Evolutionary conservation across 2,113 vertebrate species (phyloP).

Genomic region (Eubucco bourcierii): DNA sequence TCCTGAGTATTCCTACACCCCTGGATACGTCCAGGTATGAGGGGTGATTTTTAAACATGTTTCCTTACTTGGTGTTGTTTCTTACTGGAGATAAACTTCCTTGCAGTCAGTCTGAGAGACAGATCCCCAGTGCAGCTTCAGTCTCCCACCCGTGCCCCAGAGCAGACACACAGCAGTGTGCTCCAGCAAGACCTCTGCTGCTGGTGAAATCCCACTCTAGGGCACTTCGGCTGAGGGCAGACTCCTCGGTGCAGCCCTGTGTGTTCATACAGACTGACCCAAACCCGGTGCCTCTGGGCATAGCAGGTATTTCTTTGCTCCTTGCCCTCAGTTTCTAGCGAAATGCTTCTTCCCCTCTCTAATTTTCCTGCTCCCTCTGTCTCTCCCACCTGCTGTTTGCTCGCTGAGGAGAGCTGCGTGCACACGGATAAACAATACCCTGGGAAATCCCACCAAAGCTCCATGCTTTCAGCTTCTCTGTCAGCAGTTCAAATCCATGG

Average conservation of each 20-base stretch:
- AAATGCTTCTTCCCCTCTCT: not conserved
- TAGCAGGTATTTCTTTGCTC: not conserved
- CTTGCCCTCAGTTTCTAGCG: not conserved
- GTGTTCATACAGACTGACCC: not conserved
- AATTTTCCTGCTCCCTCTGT: not conserved
- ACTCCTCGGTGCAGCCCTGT: not conserved
- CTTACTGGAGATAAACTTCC: not conserved
- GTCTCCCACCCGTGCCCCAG: not conserved
- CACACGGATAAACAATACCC: not conserved
- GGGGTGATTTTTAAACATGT: not conserved
- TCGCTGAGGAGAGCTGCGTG: not conserved
- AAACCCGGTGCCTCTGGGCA: not conserved
- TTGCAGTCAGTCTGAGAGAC: not conserved
- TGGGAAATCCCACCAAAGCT: slow-evolving; percentile 25
- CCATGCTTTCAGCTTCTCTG: not conserved
- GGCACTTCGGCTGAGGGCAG: not conserved
- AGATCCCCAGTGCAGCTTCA: not conserved
- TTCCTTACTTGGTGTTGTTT: not conserved
- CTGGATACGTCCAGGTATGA: not conserved
- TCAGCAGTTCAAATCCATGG: not conserved
- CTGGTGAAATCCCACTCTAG: not conserved
- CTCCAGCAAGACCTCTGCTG: not conserved
- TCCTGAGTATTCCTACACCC: not conserved
- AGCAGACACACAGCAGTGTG: not conserved
- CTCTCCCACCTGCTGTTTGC: not conserved